Evolutionary conservation across 2,888 invertebrate species (phyloP), one percentile per base, ranked within the genome.

Genomic region (Brenthis ino): DNA sequence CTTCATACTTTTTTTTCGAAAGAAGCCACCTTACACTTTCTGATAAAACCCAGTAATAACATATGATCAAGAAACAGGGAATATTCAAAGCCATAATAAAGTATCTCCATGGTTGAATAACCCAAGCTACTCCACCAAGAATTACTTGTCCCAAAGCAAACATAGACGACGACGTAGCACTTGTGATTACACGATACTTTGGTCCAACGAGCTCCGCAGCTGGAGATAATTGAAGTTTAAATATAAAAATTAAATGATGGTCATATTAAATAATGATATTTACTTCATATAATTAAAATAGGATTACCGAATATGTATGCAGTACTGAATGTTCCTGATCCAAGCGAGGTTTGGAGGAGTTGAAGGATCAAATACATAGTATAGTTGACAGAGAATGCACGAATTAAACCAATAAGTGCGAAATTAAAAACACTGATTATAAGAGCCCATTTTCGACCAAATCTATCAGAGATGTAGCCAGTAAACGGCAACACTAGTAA

Each of bases 1-100:
- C 93, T 0, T 94, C 91, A 69, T 92, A 93, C 76, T 94, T 94
- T 43, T 94, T 93, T 75, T 95, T 95, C 1, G 95, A 94, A 12
- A 96, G 85, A 28, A 97, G 91, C 97, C 97, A 97, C 72, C 97
- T 93, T 16, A 96, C 93, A 54, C 96, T 96, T 86, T 96, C 96
- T 0, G 83, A 76, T 5, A 91, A 74, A 16, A 96, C 75, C 95
- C 96, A 95, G 76, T 95, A 94, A 80, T 96, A 96, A 3, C 91
- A 79, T 57, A 97, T 80, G 66, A 96, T 91, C 0, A 96, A 80
- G 67, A 96, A 85, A 43, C 95, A 94, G 0, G 97, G 97, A 0
- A 94, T 89, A 79, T 96, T 96, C 24, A 96, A 84, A 1, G 95
- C 88, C 74, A 95, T 90, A 63, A 96, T 93, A 72, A 95, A 86